Conservation (phyloP, 2,113 vertebrate genomes). For the Mustela lutreola region DNA sequence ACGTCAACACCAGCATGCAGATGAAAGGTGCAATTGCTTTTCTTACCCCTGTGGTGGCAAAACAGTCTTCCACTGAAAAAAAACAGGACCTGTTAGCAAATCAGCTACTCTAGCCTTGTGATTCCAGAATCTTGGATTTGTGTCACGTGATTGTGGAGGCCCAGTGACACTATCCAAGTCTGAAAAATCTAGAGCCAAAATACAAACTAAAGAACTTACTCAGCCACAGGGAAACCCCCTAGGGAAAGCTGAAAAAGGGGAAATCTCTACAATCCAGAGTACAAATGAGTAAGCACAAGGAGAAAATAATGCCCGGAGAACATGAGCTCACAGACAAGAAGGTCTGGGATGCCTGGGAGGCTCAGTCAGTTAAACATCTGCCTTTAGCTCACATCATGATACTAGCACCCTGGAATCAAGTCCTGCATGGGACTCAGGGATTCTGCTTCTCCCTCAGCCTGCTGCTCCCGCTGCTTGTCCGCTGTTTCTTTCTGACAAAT, state of each 20-base stretch:
- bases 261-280: background rate
- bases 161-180: background rate
- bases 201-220: background rate
- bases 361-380: background rate
- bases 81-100: slow-evolving; percentile 18
- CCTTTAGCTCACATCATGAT: background rate
- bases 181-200: background rate
- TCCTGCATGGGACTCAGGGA: background rate
- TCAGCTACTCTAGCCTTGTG: background rate
- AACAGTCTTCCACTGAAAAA: background rate
- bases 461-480: background rate
- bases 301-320: background rate
- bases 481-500: background rate
- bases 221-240: background rate
- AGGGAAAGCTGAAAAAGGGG: background rate
- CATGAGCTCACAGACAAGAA: background rate
- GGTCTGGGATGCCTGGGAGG: too few relatives aligned
- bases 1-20: background rate
- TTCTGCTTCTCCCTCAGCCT: background rate
- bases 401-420: background rate
- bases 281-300: background rate
- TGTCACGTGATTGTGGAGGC: background rate
- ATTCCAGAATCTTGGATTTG: background rate
- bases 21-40: background rate
- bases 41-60: background rate